phyloP scores from a whole-genome alignment of 1,140 invertebrate species.

The Caenorhabditis remanei region DNA sequence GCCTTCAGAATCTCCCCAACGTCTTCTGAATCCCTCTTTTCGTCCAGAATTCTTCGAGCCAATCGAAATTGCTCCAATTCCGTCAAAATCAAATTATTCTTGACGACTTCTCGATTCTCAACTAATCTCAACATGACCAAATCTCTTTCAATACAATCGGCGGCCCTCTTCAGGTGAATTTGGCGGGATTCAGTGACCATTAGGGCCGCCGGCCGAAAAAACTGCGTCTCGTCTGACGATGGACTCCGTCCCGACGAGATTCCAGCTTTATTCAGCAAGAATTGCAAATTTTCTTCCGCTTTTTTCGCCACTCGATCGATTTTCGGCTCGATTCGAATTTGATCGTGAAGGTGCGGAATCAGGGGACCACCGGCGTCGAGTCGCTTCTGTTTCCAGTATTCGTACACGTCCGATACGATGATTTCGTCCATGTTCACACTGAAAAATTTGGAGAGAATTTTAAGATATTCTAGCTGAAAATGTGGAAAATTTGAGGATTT shows the following conservation, averaged over 20 bases:
- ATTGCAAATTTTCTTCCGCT: background rate
- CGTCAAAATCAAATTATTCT: too few species aligned
- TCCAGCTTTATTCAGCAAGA: background rate
- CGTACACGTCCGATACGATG: background rate
- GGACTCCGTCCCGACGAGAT: background rate
- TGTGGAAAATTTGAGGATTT: background rate
- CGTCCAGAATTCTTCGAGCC: too few species aligned
- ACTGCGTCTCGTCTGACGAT: background rate
- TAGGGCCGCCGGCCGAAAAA: slow-evolving; percentile 51
- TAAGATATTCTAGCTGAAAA: background rate
- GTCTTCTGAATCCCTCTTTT: too few species aligned
- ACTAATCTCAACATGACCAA: background rate
- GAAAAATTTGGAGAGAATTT: background rate
- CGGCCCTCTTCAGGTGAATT: slow-evolving; percentile 35
- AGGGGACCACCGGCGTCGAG: background rate
- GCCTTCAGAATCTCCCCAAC: too few species aligned
- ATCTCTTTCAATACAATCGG: background rate
- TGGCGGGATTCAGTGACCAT: slow-evolving; percentile 49
- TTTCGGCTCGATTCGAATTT: background rate
- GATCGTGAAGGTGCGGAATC: background rate
- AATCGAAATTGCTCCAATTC: too few species aligned
- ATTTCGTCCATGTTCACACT: background rate
- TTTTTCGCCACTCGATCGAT: background rate
- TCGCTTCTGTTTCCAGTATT: slow-evolving; percentile 22
- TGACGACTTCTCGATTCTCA: too few species aligned